These are phyloP conservation scores for Cosmopolites sordidus DNA, from an alignment of 2,888 invertebrate genomes.

Conservation along the genomic window DNA sequence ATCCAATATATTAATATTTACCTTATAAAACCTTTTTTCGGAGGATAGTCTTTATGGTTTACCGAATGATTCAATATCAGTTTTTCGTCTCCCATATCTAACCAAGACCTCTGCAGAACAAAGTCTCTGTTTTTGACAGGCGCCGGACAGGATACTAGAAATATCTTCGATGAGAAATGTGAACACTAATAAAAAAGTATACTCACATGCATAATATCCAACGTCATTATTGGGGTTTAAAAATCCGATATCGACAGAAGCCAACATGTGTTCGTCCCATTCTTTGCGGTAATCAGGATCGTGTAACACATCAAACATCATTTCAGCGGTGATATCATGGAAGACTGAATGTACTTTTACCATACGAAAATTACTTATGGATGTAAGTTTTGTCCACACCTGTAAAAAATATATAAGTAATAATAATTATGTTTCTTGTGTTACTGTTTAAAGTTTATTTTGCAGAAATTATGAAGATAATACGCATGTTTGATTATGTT, in stretches of 20 bases:
- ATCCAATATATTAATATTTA: no score
- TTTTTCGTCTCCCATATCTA: slow-evolving; percentile 81
- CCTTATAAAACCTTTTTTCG: slow-evolving; percentile 76
- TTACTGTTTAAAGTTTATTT: no score
- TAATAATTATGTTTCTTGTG: no score
- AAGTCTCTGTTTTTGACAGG: slow-evolving; percentile 89
- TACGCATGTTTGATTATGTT: no score
- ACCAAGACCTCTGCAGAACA: slow-evolving; percentile 87
- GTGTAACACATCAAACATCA: slow-evolving; percentile 84
- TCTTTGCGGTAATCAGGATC: slow-evolving; percentile 83
- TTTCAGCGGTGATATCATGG: slow-evolving; percentile 67
- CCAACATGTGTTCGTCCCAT: slow-evolving; percentile 89
- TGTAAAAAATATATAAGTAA: no score
- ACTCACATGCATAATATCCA: slow-evolving; percentile 85
- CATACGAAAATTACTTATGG: slow-evolving; percentile 59
- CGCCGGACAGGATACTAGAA: slow-evolving; percentile 77
- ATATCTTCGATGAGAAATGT: no score
- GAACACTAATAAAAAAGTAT: no score
- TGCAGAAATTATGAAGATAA: no score
- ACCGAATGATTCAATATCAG: slow-evolving; percentile 89
- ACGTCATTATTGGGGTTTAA: slow-evolving; percentile 91
- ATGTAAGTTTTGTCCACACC: slow-evolving; percentile 59
- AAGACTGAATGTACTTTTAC: slow-evolving; percentile 66
- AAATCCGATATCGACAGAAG: slow-evolving; percentile 81
- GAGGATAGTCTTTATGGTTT: slow-evolving; percentile 79